A percentile compares a stretch with the other conserved stretches of the same genome.
Evolutionary conservation across 1,140 invertebrate genomes (phyloP).

Genomic region (Harpegnathos saltator): DNA sequence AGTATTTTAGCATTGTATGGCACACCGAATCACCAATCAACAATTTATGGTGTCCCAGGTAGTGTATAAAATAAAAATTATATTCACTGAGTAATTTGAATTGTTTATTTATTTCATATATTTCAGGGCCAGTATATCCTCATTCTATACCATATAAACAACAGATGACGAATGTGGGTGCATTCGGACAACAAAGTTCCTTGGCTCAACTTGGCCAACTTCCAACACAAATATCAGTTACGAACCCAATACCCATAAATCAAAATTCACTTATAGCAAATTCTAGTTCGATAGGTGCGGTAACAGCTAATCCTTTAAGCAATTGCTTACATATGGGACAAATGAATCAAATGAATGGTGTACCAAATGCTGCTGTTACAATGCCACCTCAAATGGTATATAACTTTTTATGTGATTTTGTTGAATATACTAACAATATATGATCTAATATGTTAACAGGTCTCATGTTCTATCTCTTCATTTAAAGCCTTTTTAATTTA

Average conservation of each 20-base stretch:
- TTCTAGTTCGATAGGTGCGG: conserved; percentile 76
- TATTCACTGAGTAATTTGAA: neutral
- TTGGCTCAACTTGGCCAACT: conserved; percentile 75
- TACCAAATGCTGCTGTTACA: conserved; percentile 76
- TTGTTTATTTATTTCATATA: neutral
- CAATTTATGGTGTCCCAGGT: conserved; percentile 79
- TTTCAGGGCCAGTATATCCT: conserved; percentile 79
- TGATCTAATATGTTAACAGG: too few species aligned
- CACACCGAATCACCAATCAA: conserved; percentile 82
- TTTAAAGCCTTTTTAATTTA: conserved; percentile 17
- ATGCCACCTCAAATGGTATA: conserved; percentile 81
- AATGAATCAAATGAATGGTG: conserved; percentile 79
- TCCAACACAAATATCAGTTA: conserved; percentile 72
- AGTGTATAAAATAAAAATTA: conserved; percentile 22
- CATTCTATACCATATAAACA: conserved; percentile 81
- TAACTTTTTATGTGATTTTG: neutral
- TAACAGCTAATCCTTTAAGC: conserved; percentile 73
- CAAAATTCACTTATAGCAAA: conserved; percentile 79
- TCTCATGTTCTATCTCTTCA: conserved; percentile 1
- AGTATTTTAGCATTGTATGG: conserved; percentile 97
- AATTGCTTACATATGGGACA: conserved; percentile 69
- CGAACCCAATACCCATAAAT: conserved; percentile 77
- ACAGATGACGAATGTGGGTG: conserved; percentile 71
- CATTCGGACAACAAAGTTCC: conserved; percentile 76
- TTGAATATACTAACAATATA: conserved; percentile 12